Conservation (phyloP, 1,140 invertebrate genomes). For the Melipona quadrifasciata region DNA sequence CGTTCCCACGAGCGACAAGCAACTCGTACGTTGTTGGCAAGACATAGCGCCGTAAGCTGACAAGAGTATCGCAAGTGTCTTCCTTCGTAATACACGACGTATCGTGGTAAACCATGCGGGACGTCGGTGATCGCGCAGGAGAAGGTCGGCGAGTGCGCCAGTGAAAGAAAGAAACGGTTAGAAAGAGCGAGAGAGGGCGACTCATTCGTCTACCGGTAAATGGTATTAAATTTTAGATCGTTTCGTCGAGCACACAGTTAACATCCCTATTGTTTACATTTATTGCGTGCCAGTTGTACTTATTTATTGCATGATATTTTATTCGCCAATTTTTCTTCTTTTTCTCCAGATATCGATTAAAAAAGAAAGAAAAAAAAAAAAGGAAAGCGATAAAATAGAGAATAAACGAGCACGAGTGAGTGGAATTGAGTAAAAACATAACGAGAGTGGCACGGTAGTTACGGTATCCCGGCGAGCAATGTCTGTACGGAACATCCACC, state of each 20-base stretch:
- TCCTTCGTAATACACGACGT: neutral
- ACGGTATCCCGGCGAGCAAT: neutral
- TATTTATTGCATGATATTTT: no score
- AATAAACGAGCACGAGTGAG: neutral
- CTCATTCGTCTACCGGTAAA: neutral
- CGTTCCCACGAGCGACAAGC: conserved; percentile 4
- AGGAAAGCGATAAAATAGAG: rapidly evolving
- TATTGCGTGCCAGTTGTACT: no score
- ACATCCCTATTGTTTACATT: conserved; percentile 61
- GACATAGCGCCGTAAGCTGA: neutral
- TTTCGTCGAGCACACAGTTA: conserved; percentile 59
- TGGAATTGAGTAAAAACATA: neutral
- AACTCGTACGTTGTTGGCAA: neutral
- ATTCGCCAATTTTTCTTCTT: neutral
- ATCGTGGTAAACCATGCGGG: neutral
- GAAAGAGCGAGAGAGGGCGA: neutral
- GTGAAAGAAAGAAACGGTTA: no score
- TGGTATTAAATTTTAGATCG: conserved; percentile 33
- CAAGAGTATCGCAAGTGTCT: neutral
- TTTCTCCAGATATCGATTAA: neutral
- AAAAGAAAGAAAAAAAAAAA: neutral
- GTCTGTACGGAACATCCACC: neutral
- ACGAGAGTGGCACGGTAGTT: neutral
- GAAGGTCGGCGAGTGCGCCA: neutral
- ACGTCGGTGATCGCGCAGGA: neutral